Percentiles rank a stretch among this genome's conserved stretches.
These are phyloP conservation scores for Bimastos eiseni DNA, from an alignment of 2,888 invertebrate species.

Conservation along the genomic window DNA sequence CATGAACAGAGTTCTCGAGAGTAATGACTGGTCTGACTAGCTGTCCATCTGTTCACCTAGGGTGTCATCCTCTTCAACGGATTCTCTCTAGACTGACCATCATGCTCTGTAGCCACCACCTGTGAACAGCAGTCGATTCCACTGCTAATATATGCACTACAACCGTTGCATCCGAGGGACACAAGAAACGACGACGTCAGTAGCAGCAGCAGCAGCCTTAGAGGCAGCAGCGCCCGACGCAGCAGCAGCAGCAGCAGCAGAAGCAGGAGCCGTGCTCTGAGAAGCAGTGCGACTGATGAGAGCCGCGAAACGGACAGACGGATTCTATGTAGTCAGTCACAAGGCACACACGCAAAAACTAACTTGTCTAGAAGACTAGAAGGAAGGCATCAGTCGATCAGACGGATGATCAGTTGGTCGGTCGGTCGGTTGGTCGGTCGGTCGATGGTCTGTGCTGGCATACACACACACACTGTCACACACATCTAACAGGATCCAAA, in stretches of 20 bases:
- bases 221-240: not conserved
- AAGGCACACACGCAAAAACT: not conserved
- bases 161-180: not conserved
- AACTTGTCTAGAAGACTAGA: not conserved
- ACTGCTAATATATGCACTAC: not conserved
- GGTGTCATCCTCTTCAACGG: not conserved
- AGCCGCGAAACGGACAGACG: not conserved
- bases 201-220: not conserved
- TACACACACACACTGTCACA: no score
- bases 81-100: not conserved
- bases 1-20: no score
- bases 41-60: not conserved
- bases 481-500: not conserved
- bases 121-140: not conserved
- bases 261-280: not conserved
- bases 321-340: not conserved
- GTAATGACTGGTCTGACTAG: not conserved
- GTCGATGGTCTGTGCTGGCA: not conserved
- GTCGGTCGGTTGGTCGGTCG: not conserved
- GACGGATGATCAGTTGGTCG: not conserved
- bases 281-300: constrained; percentile 13
- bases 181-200: not conserved
- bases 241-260: not conserved
- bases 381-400: no score
- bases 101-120: not conserved